Evolutionary conservation across 2,113 vertebrate species (phyloP).

Genomic region (Lamprotornis superbus): DNA sequence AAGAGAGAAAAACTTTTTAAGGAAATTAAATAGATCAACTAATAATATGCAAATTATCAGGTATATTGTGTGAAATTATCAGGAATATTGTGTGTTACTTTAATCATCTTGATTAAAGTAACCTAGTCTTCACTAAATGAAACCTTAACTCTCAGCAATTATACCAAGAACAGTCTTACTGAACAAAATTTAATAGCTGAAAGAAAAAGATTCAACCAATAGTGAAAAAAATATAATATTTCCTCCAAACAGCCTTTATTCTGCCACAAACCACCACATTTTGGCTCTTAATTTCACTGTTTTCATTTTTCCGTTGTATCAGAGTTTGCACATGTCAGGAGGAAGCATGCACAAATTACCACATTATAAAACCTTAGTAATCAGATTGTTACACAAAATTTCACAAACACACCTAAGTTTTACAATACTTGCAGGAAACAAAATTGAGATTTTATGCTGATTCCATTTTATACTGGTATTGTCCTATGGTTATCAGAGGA

Average conservation of each 20-base stretch:
- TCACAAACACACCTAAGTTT: background rate
- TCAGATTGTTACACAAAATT: background rate
- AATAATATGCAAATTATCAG: background rate
- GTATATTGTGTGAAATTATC: background rate
- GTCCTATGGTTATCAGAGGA: background rate
- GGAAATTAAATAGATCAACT: background rate
- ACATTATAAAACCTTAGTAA: background rate
- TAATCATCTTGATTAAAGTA: background rate
- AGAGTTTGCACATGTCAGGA: background rate
- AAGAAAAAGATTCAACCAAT: background rate
- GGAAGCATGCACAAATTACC: background rate
- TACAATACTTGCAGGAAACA: background rate
- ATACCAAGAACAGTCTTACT: background rate
- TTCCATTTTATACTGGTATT: background rate
- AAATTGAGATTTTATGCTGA: background rate
- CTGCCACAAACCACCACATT: background rate
- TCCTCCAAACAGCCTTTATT: background rate
- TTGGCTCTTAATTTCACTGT: background rate
- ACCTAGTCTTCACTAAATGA: background rate
- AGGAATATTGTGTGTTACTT: background rate
- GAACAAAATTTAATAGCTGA: background rate
- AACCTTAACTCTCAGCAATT: background rate
- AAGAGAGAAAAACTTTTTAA: background rate
- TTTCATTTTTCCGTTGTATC: background rate
- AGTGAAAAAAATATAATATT: background rate